Evolutionary conservation across 2,113 vertebrate genomes (phyloP), one percentile per base, ranked within the genome.

Genomic region (Mirza zaza): DNA sequence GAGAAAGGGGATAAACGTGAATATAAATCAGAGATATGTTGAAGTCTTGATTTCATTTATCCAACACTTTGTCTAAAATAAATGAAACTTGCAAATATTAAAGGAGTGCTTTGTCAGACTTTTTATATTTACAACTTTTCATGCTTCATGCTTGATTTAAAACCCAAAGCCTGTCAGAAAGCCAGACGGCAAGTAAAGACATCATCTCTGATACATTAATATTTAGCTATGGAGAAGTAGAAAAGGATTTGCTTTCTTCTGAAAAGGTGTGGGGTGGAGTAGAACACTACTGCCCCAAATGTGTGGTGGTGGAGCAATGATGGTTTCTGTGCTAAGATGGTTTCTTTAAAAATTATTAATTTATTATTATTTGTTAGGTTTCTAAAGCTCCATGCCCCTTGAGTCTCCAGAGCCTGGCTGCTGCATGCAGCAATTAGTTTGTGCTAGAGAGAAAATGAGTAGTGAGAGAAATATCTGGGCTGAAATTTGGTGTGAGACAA

Each of bases 391-490:
- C 39, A 21, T 76, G 76, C 20, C 87, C 73, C 79, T 18, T 39
- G 20, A 32, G 55, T 48, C 61, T 86, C 29, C 55, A 34, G 91
- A 94, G 55, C 27, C 61, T 63, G n/a, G 63, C 29, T 92, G 52
- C 61, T 79, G 36, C 39, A 23, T 36, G 29, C 7, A 81, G 94
- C 65, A 92, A 90, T 96, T 91, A 91, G 80, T 88, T 85, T 92
- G 63, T 97, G 67, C 93, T 77, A 71, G 82, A 86, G 92, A 96
- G 86, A 87, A 94, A 94, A 73, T n/a, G 88, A 92, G 11, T 42
- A 23, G 36, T 68, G 89, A 95, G 93, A 91, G 88, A 86, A 63
- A n/a, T 76, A 67, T 77, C 77, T 34, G 81, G 71, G 71, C 87
- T 94, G 77, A 55, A 52, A 50, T 88, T 84, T 14, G 10, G 42